Evolutionary conservation across 2,888 invertebrate species (phyloP).

Genomic region (Macrostomum cliftonense): DNA sequence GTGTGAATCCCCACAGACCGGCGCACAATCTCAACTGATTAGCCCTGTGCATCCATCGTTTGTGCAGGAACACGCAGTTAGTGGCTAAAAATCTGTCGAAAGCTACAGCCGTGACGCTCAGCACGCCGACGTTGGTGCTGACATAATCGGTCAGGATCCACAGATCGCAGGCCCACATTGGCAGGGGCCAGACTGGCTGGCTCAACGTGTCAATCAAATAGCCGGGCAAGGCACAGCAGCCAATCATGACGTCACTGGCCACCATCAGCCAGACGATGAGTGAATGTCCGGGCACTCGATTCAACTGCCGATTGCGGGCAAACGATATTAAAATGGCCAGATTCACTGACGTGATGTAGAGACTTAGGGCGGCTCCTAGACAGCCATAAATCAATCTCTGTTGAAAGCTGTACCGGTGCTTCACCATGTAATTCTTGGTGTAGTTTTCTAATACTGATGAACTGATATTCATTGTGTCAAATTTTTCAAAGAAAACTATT

Average conservation of each 20-base stretch:
- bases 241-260: constrained; percentile 5
- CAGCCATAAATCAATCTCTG: neutral
- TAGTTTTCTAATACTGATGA: too few relatives aligned
- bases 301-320: neutral
- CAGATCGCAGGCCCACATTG: constrained; percentile 8
- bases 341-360: constrained; percentile 2
- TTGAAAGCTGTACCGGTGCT: neutral
- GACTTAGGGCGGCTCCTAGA: constrained; percentile 4
- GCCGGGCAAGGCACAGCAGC: constrained; percentile 4
- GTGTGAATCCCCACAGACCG: constrained; percentile 4
- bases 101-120: constrained; percentile 7
- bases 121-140: constrained; percentile 5
- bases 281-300: constrained; percentile 6
- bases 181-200: constrained; percentile 5
- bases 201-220: constrained; percentile 4
- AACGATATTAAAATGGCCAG: constrained; percentile 3
- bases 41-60: constrained; percentile 6
- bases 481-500: too few relatives aligned
- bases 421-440: too few relatives aligned
- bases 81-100: constrained; percentile 7
- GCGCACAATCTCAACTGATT: constrained; percentile 2
- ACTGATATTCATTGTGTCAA: too few relatives aligned
- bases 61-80: constrained; percentile 7
- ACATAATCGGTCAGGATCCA: constrained; percentile 6
- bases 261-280: constrained; percentile 5